Evolutionary conservation across 1,140 invertebrate genomes (phyloP), one percentile per base, ranked within the genome.

Genomic region (Manduca sexta): DNA sequence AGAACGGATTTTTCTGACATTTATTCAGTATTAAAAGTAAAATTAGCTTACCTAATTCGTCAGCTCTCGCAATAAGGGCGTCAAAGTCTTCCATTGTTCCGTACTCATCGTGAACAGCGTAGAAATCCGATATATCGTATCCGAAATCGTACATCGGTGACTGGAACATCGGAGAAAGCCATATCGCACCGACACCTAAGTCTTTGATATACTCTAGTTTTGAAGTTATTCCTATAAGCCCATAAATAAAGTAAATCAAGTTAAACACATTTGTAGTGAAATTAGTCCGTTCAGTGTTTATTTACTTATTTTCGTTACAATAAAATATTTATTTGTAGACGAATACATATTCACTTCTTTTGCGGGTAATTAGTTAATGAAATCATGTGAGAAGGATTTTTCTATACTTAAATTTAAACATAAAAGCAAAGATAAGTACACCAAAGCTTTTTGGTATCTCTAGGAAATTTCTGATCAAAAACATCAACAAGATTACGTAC

Each of bases 31-130:
- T 44, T 30, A 2, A 2, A 14, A 31, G 8, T 12, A 38, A 40
- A 33, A 21, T 4, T 29, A 40, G 46, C 64, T 67, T 63, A 86
- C 83, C 81, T 11, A 78, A 55, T 59, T 72, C 64, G 14, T 91
- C 88, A 2, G 91, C 90, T 45, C 74, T 76, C 13, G 73, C 67
- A 0, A 92, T 65, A 26, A 96, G 76, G 11, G 76, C 65, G 50
- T 92, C 88, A 47, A 97, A 92, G 66, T 95, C 92, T 4, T 88
- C 87, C 64, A 94, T 84, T 0, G 88, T 91, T 10, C 94, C 95
- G 54, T 91, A 93, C 31, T 89, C 82, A 1, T 88, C 84, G 64
- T 94, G 89, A 37, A 97, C 84, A 12, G 88, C 87, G 58, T 94
- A 90, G 35, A 91, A 92, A 68, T 93, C 88, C 1, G 89, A 83